These are phyloP conservation scores for Bradypodion ventrale DNA, from an alignment of 2,797 vertebrate genomes.

Conservation along the genomic window DNA sequence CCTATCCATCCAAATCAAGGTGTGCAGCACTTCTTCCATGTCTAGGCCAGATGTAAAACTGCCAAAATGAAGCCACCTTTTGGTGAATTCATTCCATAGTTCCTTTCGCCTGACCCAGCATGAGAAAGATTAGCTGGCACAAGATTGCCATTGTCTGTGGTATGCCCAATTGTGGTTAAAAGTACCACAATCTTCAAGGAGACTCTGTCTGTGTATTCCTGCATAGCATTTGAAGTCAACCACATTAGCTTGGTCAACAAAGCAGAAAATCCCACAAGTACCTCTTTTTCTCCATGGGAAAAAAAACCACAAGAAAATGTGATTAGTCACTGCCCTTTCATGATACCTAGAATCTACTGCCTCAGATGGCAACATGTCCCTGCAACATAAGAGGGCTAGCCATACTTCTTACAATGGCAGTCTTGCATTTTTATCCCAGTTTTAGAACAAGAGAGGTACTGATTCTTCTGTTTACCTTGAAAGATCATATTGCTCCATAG, in stretches of 20 bases:
- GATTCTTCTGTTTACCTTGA: constrained; percentile 82
- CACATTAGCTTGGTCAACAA: background rate
- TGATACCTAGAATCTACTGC: background rate
- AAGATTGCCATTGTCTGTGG: no score
- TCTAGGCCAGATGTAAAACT: no score
- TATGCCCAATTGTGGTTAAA: no score
- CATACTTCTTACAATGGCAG: background rate
- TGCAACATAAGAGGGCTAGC: background rate
- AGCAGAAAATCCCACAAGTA: background rate
- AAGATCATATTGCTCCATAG: constrained; percentile 90
- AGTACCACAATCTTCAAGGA: no score
- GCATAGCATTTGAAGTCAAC: no score
- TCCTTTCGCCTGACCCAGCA: no score
- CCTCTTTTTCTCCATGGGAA: background rate
- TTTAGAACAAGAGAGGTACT: background rate
- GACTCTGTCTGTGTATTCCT: no score
- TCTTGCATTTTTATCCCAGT: background rate
- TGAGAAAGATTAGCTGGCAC: no score
- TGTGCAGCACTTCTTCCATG: no score
- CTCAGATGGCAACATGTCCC: background rate
- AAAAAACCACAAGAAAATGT: background rate
- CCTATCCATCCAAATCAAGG: background rate
- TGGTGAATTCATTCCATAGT: no score
- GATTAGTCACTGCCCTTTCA: background rate
- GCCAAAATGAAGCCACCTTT: no score